phyloP scores from a whole-genome alignment of 2,797 vertebrate species.

The Megalops cyprinoides region DNA sequence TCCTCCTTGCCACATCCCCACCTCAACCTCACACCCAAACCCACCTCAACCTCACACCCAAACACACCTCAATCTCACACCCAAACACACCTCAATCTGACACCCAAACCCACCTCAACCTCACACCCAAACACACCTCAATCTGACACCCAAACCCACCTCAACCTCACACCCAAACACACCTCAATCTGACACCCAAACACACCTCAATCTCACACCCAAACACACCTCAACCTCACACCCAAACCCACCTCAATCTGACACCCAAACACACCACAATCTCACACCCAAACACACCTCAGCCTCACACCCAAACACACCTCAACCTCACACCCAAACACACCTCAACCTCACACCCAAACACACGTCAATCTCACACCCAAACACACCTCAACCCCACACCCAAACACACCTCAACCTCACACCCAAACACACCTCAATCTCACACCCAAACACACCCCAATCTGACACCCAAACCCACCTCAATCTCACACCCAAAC shows the following conservation, averaged over 20 bases:
- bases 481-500: constrained; percentile 47
- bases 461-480: not conserved
- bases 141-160: no score
- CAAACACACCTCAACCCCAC: not conserved
- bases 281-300: not conserved
- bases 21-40: not conserved
- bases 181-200: not conserved
- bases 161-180: no score
- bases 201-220: not conserved
- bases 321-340: no score
- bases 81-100: not conserved
- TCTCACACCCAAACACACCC: not conserved
- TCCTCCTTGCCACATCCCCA: not conserved
- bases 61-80: constrained; percentile 35
- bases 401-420: not conserved
- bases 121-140: no score
- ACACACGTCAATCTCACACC: not conserved
- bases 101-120: no score
- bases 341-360: no score
- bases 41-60: constrained; percentile 41
- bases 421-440: not conserved
- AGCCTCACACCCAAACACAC: no score
- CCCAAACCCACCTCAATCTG: constrained; percentile 46
- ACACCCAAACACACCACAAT: not conserved
- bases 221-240: constrained; percentile 27